Base-by-base conservation (phyloP, 1,140 invertebrate genomes). In the Lepidurus couesii region DNA sequence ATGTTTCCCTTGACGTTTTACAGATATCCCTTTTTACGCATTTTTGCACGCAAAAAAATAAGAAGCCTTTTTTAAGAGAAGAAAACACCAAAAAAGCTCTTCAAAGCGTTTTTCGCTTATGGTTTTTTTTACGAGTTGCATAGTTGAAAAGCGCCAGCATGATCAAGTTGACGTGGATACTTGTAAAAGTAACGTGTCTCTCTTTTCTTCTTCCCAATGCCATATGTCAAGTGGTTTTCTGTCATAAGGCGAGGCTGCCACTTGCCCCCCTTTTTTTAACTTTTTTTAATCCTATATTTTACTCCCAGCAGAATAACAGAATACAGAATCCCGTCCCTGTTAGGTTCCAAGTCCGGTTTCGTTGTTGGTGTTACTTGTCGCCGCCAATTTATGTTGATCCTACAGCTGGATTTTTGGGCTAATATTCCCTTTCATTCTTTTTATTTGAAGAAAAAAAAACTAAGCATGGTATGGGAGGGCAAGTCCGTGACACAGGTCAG, bases 341-440 rank as follows among this genome's bases (percentile, higher is more conserved):
- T 65, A n/a, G 53, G 53, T 65, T 21, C 21, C 9, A 65, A 65
- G 53, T 65, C 53, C 53, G 53, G 53, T 65, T 65, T 65, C 53
- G 16, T 65, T 65, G 9, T 65, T 65, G 53, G 53, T 65, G 53
- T 65, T 65, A 65, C 53, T 65, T 65, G 53, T 65, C 53, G 53
- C 53, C 53, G 53, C 53, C 53, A 65, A 65, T 65, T 65, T 65
- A 21, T 65, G 53, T 65, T 65, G 53, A 65, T 65, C 53, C 53
- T 65, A 65, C 53, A 65, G 53, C 53, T 16, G 53, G 53, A 65
- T 65, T 65, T 65, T 65, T 65, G 53, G 53, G 16, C 21, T 65
- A 13, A 13, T 65, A 65, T 65, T 65, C 21, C 53, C 53, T 21
- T 65, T 65, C 53, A 13, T 65, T 65, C 7, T 65, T 65, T 65